phyloP scores from a whole-genome alignment of 64 coral and sea anemone genomes.

The Montipora foliosa region DNA sequence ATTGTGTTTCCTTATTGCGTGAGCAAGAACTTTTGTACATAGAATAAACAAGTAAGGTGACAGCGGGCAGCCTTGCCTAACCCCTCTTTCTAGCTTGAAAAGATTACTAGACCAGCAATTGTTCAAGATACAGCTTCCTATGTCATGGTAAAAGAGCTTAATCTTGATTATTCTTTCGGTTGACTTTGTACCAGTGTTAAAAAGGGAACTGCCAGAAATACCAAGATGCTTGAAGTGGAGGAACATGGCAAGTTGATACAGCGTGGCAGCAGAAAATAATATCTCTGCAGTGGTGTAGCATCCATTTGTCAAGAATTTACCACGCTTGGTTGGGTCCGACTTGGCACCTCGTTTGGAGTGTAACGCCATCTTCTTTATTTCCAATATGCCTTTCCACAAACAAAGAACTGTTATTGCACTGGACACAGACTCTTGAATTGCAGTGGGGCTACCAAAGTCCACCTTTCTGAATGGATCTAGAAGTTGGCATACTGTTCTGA shows the following conservation, averaged over 20 bases:
- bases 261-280: neutral
- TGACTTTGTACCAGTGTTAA: constrained; percentile 32
- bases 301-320: constrained; percentile 18
- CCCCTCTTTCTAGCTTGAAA: too few species aligned
- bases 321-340: neutral
- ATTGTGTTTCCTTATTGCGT: too few species aligned
- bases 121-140: too few species aligned
- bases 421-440: neutral
- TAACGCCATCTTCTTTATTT: constrained; percentile 9
- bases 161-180: constrained; percentile 29
- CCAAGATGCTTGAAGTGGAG: neutral
- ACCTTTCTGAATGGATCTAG: too few species aligned
- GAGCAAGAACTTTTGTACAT: too few species aligned
- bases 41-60: too few species aligned
- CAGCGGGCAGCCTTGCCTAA: too few species aligned
- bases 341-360: constrained; percentile 22
- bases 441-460: neutral
- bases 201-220: constrained; percentile 20
- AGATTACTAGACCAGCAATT: too few species aligned
- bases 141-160: too few species aligned
- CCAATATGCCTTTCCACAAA: neutral
- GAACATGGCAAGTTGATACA: neutral
- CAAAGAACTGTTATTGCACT: constrained; percentile 3
- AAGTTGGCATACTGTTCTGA: too few species aligned
- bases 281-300: constrained; percentile 43